Percentiles rank a stretch among this genome's conserved stretches.
phyloP scores from a whole-genome alignment of 2,113 vertebrate species.

The Glaucidium brasilianum region DNA sequence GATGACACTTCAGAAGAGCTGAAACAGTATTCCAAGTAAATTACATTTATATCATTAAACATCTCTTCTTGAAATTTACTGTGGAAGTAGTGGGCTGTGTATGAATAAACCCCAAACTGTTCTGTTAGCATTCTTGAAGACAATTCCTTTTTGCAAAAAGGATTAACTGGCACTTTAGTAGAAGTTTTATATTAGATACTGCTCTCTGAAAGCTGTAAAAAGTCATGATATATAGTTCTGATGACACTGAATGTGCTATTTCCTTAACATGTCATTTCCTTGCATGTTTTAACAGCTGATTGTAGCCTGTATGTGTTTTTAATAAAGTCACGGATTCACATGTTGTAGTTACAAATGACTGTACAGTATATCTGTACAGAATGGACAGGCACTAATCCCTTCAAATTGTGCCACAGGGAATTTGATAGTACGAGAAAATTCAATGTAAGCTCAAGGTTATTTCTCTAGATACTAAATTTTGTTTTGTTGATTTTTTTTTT shows the following conservation, averaged over 20 bases:
- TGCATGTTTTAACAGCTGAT: not conserved
- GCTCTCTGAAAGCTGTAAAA: not conserved
- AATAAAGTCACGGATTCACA: not conserved
- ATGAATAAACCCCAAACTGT: not conserved
- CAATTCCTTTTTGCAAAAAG: not conserved
- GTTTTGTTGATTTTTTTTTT: not conserved
- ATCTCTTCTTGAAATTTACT: not conserved
- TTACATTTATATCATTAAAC: not conserved
- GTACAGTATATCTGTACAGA: not conserved
- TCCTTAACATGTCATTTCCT: not conserved
- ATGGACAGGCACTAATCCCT: not conserved
- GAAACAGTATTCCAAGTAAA: constrained; percentile 94
- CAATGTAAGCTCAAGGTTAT: accelerated
- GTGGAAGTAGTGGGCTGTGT: not conserved
- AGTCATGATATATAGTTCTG: not conserved
- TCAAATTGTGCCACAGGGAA: not conserved
- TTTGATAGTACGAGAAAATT: not conserved
- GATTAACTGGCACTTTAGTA: not conserved
- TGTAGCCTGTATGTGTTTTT: not conserved
- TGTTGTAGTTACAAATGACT: not conserved
- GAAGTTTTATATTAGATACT: not conserved
- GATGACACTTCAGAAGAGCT: constrained; percentile 96
- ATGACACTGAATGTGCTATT: not conserved
- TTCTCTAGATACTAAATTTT: not conserved
- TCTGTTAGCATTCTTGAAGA: not conserved